Conservation (phyloP, 92 coral and sea anemone genomes). For the Palythoa caribaeorum region DNA sequence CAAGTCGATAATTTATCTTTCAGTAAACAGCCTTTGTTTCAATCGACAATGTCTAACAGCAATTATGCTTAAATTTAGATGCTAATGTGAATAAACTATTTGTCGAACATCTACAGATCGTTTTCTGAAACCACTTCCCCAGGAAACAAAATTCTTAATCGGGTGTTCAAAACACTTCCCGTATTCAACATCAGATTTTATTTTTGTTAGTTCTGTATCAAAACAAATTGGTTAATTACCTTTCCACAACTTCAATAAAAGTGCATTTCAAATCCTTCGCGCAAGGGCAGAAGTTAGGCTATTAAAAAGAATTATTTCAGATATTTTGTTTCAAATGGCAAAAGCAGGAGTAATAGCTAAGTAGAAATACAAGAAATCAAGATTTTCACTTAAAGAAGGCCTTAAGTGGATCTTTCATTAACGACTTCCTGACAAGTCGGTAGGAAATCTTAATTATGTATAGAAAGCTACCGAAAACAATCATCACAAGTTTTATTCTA, state of each 20-base stretch:
- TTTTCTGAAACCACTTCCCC: not conserved
- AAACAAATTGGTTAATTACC: slow-evolving; percentile 25
- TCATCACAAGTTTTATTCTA: not conserved
- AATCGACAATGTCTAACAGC: not conserved
- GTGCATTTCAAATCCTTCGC: not conserved
- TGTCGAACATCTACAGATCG: not conserved
- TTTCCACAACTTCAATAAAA: not conserved
- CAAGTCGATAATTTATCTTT: slow-evolving; percentile 10
- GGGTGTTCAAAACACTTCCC: not conserved
- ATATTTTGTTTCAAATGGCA: not conserved
- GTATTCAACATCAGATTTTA: not conserved
- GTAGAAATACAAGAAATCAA: not conserved
- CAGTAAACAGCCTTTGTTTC: slow-evolving; percentile 35
- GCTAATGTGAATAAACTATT: not conserved
- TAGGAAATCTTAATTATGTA: not conserved
- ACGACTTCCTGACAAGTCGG: not conserved
- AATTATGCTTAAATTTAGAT: not conserved
- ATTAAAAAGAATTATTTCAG: not conserved
- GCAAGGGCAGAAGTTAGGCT: not conserved
- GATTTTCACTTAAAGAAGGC: not conserved
- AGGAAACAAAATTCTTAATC: not conserved
- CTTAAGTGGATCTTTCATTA: not conserved
- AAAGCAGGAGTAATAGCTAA: not conserved
- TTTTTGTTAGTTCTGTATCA: slow-evolving; percentile 12
- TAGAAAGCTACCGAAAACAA: not conserved